Conservation (phyloP, 2,113 vertebrate species). For the Petromus typicus region DNA sequence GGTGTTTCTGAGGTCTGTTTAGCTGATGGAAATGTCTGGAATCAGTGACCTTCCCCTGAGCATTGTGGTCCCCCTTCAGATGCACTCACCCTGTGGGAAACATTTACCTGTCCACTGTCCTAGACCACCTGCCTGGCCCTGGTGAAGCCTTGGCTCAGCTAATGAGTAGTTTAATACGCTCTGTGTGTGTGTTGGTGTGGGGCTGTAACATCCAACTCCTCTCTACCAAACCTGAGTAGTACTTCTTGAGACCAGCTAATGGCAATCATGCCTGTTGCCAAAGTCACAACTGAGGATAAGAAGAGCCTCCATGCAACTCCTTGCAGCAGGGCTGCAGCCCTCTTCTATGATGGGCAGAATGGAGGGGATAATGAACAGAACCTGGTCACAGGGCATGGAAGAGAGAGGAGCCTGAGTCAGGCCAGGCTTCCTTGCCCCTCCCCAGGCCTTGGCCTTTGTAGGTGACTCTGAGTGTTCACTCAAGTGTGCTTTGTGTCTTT, state of each 20-base stretch:
- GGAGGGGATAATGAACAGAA: background rate
- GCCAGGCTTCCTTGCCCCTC: background rate
- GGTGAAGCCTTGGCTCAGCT: background rate
- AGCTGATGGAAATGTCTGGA: background rate
- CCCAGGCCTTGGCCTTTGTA: background rate
- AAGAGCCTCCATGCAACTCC: background rate
- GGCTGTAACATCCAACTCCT: background rate
- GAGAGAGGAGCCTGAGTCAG: background rate
- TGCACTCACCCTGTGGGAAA: background rate
- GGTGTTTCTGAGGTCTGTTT: background rate
- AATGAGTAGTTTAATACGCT: slow-evolving; percentile 30
- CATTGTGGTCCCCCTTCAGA: background rate
- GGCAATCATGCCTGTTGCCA: background rate
- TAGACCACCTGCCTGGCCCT: background rate
- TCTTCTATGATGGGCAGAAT: background rate
- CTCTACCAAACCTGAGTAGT: background rate
- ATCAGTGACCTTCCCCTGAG: background rate
- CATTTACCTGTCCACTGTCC: background rate
- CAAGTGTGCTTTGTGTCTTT: background rate
- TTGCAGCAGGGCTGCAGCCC: background rate
- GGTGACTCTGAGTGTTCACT: background rate
- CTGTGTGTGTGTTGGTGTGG: background rate
- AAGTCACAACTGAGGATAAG: background rate
- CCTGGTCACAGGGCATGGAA: background rate
- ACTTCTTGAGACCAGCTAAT: background rate